phyloP scores from a whole-genome alignment of 2,888 invertebrate species.

The Ypsolopha scabrella region DNA sequence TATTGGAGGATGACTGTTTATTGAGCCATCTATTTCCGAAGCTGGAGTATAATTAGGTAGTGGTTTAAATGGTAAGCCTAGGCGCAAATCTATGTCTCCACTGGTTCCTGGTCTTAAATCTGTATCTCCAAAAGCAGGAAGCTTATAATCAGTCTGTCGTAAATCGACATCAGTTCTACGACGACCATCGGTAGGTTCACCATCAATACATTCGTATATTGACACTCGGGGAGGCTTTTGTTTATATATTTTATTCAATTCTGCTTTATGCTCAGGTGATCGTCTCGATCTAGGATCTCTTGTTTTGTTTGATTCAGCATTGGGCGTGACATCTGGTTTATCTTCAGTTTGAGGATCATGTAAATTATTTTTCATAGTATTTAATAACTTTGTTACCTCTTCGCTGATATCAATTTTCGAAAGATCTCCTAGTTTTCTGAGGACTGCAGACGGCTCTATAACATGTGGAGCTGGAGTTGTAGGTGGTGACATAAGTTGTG shows the following conservation, averaged over 20 bases:
- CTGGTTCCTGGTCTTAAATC: slow-evolving; percentile 70
- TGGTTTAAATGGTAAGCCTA: slow-evolving; percentile 82
- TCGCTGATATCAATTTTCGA: slow-evolving; percentile 81
- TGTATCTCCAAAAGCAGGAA: slow-evolving; percentile 73
- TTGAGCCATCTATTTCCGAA: slow-evolving; percentile 87
- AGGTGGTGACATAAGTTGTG: slow-evolving; percentile 31
- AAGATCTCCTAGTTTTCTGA: slow-evolving; percentile 76
- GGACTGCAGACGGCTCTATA: slow-evolving; percentile 62
- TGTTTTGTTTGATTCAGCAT: slow-evolving; percentile 27
- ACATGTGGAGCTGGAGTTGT: slow-evolving; percentile 54
- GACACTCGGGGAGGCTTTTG: slow-evolving; percentile 57
- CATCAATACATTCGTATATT: slow-evolving; percentile 72
- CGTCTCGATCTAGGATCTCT: slow-evolving; percentile 53
- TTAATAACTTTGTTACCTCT: slow-evolving; percentile 77
- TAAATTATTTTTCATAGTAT: slow-evolving; percentile 69
- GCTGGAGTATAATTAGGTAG: slow-evolving; percentile 87
- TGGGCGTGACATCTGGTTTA: slow-evolving; percentile 20
- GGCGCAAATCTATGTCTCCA: slow-evolving; percentile 81
- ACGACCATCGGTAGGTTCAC: slow-evolving; percentile 60
- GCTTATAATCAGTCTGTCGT: slow-evolving; percentile 60
- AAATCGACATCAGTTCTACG: slow-evolving; percentile 65
- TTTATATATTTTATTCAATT: slow-evolving; percentile 16
- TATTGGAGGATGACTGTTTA: slow-evolving; percentile 82
- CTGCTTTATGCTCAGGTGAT: slow-evolving; percentile 40
- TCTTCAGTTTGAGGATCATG: slow-evolving; percentile 38